Base-by-base conservation (phyloP, 2,888 invertebrate genomes). In the Coenonympha glycerion region DNA sequence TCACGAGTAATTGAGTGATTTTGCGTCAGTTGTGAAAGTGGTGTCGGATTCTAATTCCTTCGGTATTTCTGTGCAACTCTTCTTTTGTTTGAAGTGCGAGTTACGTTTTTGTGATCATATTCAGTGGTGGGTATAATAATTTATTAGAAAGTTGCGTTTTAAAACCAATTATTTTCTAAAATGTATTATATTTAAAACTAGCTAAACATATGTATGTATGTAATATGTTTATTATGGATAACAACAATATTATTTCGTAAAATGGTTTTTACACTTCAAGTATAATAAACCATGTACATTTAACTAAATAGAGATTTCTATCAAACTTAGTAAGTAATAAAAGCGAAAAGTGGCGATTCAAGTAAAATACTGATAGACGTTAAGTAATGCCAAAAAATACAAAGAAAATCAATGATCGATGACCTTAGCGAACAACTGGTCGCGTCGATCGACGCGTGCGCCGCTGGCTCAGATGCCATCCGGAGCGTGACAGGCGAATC, bases 21-120 rank as follows among this genome's bases (percentile, higher is more conserved):
- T 62, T 62, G 60, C 54, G 66, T 64, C 54, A 59, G 62, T 70
- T 71, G 79, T 80, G 79, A 69, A 68, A 76, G 79, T 81, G 79
- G 53, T 57, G 45, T 40, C 30, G 34, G 26, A 52, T 47, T 49
- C 64, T 56, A 45, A 11, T 45, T 42, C 31, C 31, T 31, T 9
- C n/a, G n/a, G n/a, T n/a, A n/a, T n/a, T n/a, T n/a, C n/a, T n/a
- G n/a, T n/a, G n/a, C n/a, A n/a, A n/a, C n/a, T n/a, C n/a, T n/a
- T n/a, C n/a, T n/a, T n/a, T 59, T 57, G 48, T 47, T 48, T 41
- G 49, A 57, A 50, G 66, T 66, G 62, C 44, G 19, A 11, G 26
- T 3, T 24, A 9, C 21, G 36, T 36, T 42, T 13, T 36, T 15
- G 47, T 53, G 49, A n/a, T 47, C 34, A 22, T 33, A 34, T 8